Conservation (phyloP, 2,113 vertebrate species). For the Myiagra hebetior region DNA sequence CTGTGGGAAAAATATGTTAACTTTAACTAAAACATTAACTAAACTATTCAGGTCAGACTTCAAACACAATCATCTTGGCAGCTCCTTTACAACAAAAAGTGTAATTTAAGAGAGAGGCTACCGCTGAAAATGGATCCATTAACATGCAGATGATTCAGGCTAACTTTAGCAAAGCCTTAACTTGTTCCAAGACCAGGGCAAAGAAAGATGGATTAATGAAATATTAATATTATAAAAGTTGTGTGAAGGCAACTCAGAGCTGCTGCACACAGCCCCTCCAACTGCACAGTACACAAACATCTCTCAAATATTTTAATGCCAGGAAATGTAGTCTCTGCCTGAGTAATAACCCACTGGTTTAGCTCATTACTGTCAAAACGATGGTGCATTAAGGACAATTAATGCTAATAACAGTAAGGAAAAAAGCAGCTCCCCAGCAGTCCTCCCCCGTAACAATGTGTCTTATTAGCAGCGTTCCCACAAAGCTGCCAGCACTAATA, state of each 20-base stretch:
- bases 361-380: slow-evolving; percentile 73
- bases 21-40: neutral
- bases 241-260: neutral
- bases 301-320: slow-evolving; percentile 66
- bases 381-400: slow-evolving; percentile 74
- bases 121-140: neutral
- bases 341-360: slow-evolving; percentile 63
- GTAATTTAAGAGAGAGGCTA: neutral
- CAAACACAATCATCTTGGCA: neutral
- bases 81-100: neutral
- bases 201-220: neutral
- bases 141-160: neutral
- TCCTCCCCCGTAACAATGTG: slow-evolving; percentile 50
- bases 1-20: neutral
- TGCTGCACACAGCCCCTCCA: slow-evolving; percentile 13
- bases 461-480: slow-evolving; percentile 46
- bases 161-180: neutral
- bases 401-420: slow-evolving; percentile 71
- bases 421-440: slow-evolving; percentile 52
- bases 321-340: slow-evolving; percentile 67
- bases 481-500: slow-evolving; percentile 22
- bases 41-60: neutral
- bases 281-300: neutral
- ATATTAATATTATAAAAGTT: neutral
- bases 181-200: neutral